Conservation (phyloP, 2,113 vertebrate genomes). For the Lipotes vexillifer region DNA sequence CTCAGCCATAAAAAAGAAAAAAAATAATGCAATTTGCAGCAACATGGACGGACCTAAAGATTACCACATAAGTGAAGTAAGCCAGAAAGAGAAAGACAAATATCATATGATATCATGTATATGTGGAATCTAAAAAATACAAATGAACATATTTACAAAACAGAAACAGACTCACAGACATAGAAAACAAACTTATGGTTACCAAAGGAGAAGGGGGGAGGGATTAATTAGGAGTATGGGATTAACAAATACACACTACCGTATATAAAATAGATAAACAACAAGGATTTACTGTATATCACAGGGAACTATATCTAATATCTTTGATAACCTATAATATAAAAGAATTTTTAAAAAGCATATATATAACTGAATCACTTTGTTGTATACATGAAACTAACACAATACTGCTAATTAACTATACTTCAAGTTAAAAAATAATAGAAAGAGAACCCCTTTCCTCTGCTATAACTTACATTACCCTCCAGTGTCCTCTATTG, state of each 20-base stretch:
- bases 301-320: not conserved
- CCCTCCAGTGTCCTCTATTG: not conserved
- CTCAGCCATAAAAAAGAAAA: not conserved
- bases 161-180: not conserved
- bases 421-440: not conserved
- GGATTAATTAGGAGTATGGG: not conserved
- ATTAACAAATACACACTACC: not conserved
- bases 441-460: not conserved
- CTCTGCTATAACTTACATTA: not conserved
- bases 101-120: not conserved
- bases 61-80: not conserved
- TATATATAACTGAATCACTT: not conserved
- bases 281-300: not conserved
- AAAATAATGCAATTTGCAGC: not conserved
- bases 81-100: not conserved
- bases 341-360: not conserved
- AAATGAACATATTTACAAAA: not conserved
- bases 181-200: not conserved
- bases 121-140: not conserved
- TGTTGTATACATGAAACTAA: not conserved
- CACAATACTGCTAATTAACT: not conserved
- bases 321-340: not conserved
- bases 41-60: not conserved
- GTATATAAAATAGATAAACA: not conserved
- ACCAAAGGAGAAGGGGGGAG: not conserved